Conservation (phyloP, 2,797 vertebrate species). For the Lepus oiostolus region DNA sequence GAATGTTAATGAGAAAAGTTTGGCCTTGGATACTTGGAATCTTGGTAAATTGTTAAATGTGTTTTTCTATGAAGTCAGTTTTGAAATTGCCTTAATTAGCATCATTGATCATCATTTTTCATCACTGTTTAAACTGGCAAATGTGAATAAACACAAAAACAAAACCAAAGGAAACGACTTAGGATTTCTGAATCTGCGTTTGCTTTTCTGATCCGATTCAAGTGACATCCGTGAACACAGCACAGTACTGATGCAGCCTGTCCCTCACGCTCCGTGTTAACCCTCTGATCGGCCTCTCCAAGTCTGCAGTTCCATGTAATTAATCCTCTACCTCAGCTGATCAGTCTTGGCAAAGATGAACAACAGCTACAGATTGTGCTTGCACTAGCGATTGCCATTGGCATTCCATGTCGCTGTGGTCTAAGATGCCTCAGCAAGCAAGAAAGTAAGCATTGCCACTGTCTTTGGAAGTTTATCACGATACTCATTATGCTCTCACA, state of each 20-base stretch:
- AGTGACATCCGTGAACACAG: slow-evolving; percentile 10
- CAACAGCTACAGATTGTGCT: background rate
- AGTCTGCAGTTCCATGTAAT: background rate
- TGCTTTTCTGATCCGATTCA: slow-evolving; percentile 32
- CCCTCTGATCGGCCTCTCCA: background rate
- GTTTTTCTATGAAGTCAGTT: slow-evolving; percentile 53
- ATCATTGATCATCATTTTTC: slow-evolving; percentile 11
- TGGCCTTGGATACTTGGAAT: background rate
- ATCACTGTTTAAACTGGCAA: slow-evolving; percentile 55
- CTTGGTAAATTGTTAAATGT: slow-evolving; percentile 41
- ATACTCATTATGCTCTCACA: background rate
- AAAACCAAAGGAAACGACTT: slow-evolving; percentile 38
- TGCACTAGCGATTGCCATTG: background rate
- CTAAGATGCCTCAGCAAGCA: slow-evolving; percentile 13
- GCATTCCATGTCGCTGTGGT: background rate
- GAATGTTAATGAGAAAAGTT: slow-evolving; percentile 76
- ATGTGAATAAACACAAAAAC: background rate
- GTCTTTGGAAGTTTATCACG: background rate
- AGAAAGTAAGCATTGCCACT: background rate
- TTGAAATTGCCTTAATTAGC: slow-evolving; percentile 20
- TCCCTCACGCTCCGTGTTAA: background rate
- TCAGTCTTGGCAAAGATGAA: slow-evolving; percentile 46
- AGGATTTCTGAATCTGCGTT: slow-evolving; percentile 27
- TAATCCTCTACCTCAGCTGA: background rate
- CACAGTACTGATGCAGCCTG: background rate